Evolutionary conservation across 2,797 vertebrate genomes (phyloP).

Genomic region (Hydrolagus colliei): DNA sequence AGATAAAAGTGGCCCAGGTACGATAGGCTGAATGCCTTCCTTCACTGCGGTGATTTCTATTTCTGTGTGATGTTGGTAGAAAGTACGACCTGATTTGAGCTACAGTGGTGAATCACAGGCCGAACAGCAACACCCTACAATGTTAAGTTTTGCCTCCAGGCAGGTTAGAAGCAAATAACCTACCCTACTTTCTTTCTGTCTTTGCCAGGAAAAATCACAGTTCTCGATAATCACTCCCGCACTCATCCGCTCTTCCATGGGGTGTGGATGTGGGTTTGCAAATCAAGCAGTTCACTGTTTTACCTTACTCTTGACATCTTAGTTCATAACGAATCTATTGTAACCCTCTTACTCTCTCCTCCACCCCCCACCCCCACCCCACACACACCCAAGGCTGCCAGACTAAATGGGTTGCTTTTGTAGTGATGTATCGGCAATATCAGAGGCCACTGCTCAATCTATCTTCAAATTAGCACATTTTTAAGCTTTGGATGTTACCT

Average conservation of each 20-base stretch:
- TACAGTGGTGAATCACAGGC: not conserved
- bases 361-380: no score
- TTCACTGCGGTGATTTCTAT: not conserved
- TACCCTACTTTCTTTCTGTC: no score
- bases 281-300: no score
- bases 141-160: not conserved
- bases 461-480: not conserved
- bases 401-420: not conserved
- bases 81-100: no score
- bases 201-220: not conserved
- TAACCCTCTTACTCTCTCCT: no score
- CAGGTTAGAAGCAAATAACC: not conserved
- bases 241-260: no score
- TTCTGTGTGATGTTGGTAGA: not conserved
- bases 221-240: no score
- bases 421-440: not conserved
- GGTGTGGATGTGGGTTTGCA: no score
- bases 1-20: no score
- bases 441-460: not conserved
- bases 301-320: no score
- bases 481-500: not conserved
- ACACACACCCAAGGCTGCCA: no score
- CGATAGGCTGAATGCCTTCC: not conserved
- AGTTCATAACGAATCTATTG: no score
- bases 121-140: not conserved